Evolutionary conservation across 1,140 invertebrate species (phyloP), one percentile per base, ranked within the genome.

Genomic region (Pogonomyrmex californicus): DNA sequence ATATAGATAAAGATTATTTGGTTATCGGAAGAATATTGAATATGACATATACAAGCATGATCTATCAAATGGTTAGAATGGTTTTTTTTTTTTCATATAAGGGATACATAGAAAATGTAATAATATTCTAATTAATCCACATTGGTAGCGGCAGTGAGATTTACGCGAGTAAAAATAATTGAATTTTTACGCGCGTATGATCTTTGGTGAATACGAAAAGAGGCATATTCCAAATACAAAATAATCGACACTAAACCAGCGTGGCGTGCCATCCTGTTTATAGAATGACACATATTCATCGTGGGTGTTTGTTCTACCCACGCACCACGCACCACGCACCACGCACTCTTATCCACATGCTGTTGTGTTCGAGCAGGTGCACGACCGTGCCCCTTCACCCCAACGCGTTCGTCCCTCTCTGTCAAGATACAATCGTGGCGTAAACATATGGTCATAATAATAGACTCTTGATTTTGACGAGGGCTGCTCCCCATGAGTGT

Each of bases 361-460:
- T 66, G 66, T 81, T 89, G 87, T 86, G 86, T 81, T 88, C 83
- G 91, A 93, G 91, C 92, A 93, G 93, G 92, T 94, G 93, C 93
- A 88, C 88, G 44, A 49, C 83, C 78, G 70, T 88, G 87, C 86
- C 88, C 76, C 88, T 70, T 79, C 73, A 49, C 65, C 60, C 77
- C 33, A 78, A 66, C 68, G 30, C 83, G 51, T 86, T 41, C 65
- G 86, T 85, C 90, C 87, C 90, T 86, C 77, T 87, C 81, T 89
- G 89, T 92, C 91, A 92, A 92, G 94, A 94, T 94, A 94, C 91
- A 92, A 95, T 95, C 94, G 93, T 91, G 92, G 92, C 91, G 88
- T 88, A 92, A 94, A 95, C 94, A 95, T 95, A 95, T 95, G 94
- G 92, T 92, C 92, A 89, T 95, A 95, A 95, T 95, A 91, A 95